Evolutionary conservation across 64 coral and sea anemone species (phyloP).

Genomic region (Actinia tenebrosa): DNA sequence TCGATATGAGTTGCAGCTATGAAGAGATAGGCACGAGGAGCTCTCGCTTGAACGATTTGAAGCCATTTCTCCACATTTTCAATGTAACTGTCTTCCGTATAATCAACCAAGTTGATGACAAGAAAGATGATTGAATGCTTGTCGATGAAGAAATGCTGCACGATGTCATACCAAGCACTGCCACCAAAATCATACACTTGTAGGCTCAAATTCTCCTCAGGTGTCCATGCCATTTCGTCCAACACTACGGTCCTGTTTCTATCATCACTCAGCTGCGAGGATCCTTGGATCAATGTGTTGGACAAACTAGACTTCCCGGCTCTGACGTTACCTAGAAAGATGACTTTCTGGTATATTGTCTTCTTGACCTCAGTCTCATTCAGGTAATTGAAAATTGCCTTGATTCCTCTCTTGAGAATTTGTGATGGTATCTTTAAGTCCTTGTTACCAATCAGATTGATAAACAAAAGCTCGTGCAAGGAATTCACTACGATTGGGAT

Average conservation of each 20-base stretch:
- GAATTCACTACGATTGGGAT: conserved; percentile 29
- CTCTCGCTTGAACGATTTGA: conserved; percentile 29
- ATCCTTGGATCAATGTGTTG: background rate
- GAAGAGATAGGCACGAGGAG: conserved; percentile 35
- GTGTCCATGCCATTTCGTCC: conserved; percentile 34
- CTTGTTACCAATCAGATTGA: conserved; percentile 29
- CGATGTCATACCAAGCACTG: conserved; percentile 27
- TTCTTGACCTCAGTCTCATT: conserved; percentile 10
- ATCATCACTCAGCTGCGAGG: conserved; percentile 16
- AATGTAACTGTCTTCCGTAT: conserved; percentile 13
- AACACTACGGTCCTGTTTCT: conserved; percentile 39
- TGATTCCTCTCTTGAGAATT: conserved; percentile 26
- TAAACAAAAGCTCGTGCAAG: background rate
- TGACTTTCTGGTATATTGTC: conserved; percentile 42
- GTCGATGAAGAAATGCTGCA: conserved; percentile 53
- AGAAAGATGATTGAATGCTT: conserved; percentile 43
- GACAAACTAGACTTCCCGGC: conserved; percentile 47
- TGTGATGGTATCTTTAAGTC: background rate
- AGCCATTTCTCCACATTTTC: conserved; percentile 39
- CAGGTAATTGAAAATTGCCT: conserved; percentile 29
- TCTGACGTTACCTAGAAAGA: conserved; percentile 32
- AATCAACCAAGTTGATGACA: conserved; percentile 38
- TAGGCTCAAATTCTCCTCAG: conserved; percentile 34
- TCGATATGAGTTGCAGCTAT: conserved; percentile 39
- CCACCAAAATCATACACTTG: conserved; percentile 62